Percentiles rank a stretch among this genome's conserved stretches.
phyloP scores from a whole-genome alignment of 2,113 vertebrate genomes.

The Eulacestoma nigropectus region DNA sequence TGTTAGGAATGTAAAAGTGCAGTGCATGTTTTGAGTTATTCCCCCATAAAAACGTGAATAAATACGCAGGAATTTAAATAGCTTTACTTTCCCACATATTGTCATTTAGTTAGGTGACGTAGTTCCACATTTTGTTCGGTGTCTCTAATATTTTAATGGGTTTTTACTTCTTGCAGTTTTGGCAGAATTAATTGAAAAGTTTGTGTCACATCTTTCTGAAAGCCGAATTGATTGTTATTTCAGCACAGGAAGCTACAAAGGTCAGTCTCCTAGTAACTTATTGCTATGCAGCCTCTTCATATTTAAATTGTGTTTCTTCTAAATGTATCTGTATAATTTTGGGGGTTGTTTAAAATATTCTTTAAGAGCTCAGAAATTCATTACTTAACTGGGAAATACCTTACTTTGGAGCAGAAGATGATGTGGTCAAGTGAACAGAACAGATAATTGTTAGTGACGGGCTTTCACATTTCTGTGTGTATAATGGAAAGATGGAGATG shows the following conservation, averaged over 20 bases:
- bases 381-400: neutral
- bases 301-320: neutral
- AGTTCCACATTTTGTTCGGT: neutral
- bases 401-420: neutral
- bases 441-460: neutral
- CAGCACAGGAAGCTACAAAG: conserved; percentile 72
- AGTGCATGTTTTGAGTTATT: conserved; percentile 25
- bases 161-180: conserved; percentile 75
- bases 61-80: neutral
- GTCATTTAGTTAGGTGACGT: neutral
- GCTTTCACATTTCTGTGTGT: neutral
- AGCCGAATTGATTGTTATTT: conserved; percentile 78
- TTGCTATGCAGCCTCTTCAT: neutral
- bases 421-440: neutral
- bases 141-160: conserved; percentile 33
- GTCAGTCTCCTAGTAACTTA: conserved; percentile 70
- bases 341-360: neutral
- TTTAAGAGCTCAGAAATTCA: neutral
- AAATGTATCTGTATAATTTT: neutral
- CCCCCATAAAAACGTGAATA: neutral
- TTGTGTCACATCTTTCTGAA: conserved; percentile 78
- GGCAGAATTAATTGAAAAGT: conserved; percentile 84
- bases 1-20: conserved; percentile 46
- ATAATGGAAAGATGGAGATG: neutral
- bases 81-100: neutral